These are phyloP conservation scores for Spodoptera exigua DNA, from an alignment of 2,888 invertebrate genomes.

Conservation along the genomic window DNA sequence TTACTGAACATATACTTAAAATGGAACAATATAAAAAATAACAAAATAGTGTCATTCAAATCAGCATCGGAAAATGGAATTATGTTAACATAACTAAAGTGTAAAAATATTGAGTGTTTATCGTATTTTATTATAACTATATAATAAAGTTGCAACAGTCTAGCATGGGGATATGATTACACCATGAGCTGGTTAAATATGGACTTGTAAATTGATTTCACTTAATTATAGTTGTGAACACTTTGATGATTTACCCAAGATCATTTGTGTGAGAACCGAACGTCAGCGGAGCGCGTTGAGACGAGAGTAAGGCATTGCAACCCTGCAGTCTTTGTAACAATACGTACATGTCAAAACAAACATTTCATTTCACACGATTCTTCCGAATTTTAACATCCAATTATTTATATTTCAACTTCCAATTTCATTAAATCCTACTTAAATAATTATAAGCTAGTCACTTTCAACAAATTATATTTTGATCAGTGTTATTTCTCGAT, in stretches of 20 bases:
- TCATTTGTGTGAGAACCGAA: conserved; percentile 43
- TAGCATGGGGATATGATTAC: conserved; percentile 40
- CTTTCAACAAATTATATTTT: conserved; percentile 40
- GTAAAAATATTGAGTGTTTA: conserved; percentile 57
- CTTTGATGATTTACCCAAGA: conserved; percentile 46
- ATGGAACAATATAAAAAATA: conserved; percentile 76
- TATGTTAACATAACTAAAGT: conserved; percentile 50
- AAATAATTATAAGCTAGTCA: conserved; percentile 59
- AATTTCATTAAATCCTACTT: conserved; percentile 54
- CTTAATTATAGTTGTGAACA: conserved; percentile 52
- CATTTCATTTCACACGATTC: conserved; percentile 44
- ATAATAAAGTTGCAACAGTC: conserved; percentile 45
- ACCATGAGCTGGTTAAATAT: conserved; percentile 43
- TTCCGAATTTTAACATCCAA: conserved; percentile 30
- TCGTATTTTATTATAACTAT: conserved; percentile 53
- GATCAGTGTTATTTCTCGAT: conserved; percentile 26
- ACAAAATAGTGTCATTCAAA: conserved; percentile 65
- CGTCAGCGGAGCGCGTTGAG: conserved; percentile 50
- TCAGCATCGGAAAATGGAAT: conserved; percentile 52
- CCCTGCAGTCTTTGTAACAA: conserved; percentile 68
- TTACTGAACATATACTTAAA: conserved; percentile 73
- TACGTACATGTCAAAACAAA: conserved; percentile 53
- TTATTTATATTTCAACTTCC: conserved; percentile 29
- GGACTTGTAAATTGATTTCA: conserved; percentile 42
- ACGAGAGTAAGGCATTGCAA: conserved; percentile 63